Percentiles rank a stretch among this genome's conserved stretches.
These are phyloP conservation scores for Oenanthe melanoleuca DNA, from an alignment of 2,113 vertebrate genomes.

Conservation along the genomic window DNA sequence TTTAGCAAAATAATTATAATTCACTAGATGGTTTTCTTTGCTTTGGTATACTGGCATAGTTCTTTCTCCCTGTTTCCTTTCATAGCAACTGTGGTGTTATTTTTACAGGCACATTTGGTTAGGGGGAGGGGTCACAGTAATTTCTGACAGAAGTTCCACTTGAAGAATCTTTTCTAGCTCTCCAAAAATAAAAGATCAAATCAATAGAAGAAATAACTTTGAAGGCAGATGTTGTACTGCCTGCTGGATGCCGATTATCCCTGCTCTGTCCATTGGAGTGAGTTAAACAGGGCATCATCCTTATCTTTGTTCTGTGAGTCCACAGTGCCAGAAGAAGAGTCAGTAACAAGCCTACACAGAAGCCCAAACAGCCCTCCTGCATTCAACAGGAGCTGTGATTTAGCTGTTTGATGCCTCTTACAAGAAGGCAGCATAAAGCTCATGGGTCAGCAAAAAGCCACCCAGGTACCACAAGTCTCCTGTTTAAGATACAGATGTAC, in stretches of 20 bases:
- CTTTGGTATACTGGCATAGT: neutral
- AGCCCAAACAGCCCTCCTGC: neutral
- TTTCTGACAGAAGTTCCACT: neutral
- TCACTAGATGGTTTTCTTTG: neutral
- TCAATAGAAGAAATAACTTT: neutral
- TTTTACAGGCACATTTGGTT: neutral
- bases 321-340: neutral
- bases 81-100: neutral
- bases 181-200: neutral
- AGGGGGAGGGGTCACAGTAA: neutral
- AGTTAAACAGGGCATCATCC: neutral
- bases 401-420: neutral
- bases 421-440: neutral
- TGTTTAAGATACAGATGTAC: neutral
- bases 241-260: neutral
- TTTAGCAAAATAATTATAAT: constrained; percentile 57
- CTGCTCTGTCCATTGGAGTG: neutral
- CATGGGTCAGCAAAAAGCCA: neutral
- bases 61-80: neutral
- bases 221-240: neutral
- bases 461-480: neutral
- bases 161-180: neutral
- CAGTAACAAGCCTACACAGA: neutral
- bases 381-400: neutral
- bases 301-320: neutral